phyloP scores from a whole-genome alignment of 2,888 invertebrate genomes.

The Phytoseiulus persimilis region DNA sequence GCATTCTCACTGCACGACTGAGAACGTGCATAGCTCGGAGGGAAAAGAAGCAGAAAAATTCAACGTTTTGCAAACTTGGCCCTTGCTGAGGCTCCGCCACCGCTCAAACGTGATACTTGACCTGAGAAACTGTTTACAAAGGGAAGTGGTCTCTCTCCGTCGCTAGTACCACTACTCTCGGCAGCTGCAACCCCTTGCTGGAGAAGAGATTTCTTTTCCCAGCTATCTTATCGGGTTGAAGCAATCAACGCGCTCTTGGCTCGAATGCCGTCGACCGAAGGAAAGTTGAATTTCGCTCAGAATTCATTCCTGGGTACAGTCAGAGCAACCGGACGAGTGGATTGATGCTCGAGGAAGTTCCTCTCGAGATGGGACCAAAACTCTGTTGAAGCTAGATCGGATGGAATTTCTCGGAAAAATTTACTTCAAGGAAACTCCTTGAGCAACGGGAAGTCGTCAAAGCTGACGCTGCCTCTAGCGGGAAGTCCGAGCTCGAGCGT shows the following conservation, averaged over 20 bases:
- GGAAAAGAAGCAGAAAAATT: not conserved
- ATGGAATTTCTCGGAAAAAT: no score
- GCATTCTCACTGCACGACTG: not conserved
- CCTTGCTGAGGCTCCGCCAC: not conserved
- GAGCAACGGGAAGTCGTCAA: no score
- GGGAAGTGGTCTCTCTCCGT: not conserved
- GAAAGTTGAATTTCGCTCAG: no score
- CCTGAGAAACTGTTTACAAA: slow-evolving; percentile 5
- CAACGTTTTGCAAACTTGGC: not conserved
- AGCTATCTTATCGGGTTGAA: not conserved
- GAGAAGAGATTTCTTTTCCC: not conserved
- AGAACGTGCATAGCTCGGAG: not conserved
- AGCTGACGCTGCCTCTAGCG: no score
- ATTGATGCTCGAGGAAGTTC: no score
- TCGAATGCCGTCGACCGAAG: no score
- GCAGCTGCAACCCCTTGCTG: not conserved
- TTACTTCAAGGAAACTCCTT: no score
- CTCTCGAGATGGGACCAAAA: no score
- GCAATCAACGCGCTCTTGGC: not conserved
- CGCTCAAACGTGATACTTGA: slow-evolving; percentile 5
- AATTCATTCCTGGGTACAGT: no score
- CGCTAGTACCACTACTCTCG: not conserved
- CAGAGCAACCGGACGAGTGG: no score
- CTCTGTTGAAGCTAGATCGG: no score
- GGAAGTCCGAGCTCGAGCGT: no score